Percentiles rank a stretch among this genome's conserved stretches.
Evolutionary conservation across 2,888 invertebrate genomes (phyloP).

Genomic region (Thecophora atra): DNA sequence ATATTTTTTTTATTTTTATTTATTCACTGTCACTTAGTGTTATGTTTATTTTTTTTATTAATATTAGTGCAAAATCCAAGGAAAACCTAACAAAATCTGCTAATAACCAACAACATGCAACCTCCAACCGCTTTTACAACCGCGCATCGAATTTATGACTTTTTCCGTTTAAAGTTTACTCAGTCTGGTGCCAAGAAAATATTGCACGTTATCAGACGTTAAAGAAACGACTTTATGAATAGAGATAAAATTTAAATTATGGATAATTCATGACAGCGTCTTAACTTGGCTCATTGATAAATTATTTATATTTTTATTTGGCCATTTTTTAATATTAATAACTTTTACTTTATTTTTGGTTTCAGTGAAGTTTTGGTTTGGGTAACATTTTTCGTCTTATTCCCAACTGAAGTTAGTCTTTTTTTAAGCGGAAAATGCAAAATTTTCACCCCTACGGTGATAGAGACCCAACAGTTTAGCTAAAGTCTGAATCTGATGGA

Average conservation of each 20-base stretch:
- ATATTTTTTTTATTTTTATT: too few relatives aligned
- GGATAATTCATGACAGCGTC: conserved; percentile 17
- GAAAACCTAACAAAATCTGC: too few relatives aligned
- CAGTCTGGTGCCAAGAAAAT: background rate
- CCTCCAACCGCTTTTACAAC: too few relatives aligned
- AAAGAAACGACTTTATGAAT: background rate
- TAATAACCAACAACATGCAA: too few relatives aligned
- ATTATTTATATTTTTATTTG: background rate
- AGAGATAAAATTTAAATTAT: conserved; percentile 11
- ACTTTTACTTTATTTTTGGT: too few relatives aligned
- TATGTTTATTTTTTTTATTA: too few relatives aligned
- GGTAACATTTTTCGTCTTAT: background rate
- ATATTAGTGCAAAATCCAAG: too few relatives aligned
- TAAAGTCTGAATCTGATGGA: background rate
- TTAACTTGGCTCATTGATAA: background rate
- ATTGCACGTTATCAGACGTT: background rate
- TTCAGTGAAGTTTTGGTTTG: background rate
- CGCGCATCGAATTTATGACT: background rate
- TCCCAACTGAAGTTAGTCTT: background rate
- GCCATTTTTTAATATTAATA: too few relatives aligned
- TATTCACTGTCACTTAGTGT: too few relatives aligned
- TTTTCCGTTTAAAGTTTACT: background rate
- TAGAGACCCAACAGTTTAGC: background rate
- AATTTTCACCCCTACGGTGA: conserved; percentile 24
- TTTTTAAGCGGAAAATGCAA: background rate